Base-by-base conservation (phyloP, 1,140 invertebrate genomes). In the Tribolium castaneum region DNA sequence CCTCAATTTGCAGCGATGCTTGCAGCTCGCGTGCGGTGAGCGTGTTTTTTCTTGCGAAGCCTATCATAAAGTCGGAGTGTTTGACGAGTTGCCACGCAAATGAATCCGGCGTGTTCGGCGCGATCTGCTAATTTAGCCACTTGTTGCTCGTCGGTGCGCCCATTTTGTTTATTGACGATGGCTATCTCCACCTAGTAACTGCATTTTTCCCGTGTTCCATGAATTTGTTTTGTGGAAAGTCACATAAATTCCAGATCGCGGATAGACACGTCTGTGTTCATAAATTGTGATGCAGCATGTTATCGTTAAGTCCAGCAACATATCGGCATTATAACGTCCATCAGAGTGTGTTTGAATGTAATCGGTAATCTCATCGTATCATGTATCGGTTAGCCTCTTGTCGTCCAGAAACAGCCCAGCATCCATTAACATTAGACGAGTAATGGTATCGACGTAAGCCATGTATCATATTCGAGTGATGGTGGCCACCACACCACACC, bases 281-380 rank as follows among this genome's bases (percentile, higher is more conserved):
- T 78, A 78, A 78, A 78, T 78, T 71, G 54, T 71, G 70, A 78
- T 78, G 10, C 35, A 39, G 14, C 56, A 22, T 72, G 54, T 78
- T 78, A 78, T 78, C 77, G 66, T 71, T 59, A 73, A 78, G 70
- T 78, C 52, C 77, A 78, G 70, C 77, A 75, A 79, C 72, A 70
- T 79, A 79, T 79, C 77, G 73, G 59, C 77, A 79, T 79, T 79
- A 79, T 76, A 79, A 79, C 72, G 77, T 79, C 77, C 77, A 79
- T 79, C 77, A 79, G 50, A 34, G 59, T 79, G 77, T 72, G 62
- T 79, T 79, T 79, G 59, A 79, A 79, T 79, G 77, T 70, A 79
- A 79, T 79, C 72, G 77, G 25, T 35, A 70, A 79, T 79, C 77
- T 70, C 62, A 79, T 79, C 77, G 66, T 51, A 79, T 79, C 77